A percentile compares a stretch with the other conserved stretches of the same genome.
These are phyloP conservation scores for Microplitis deprimator DNA, from an alignment of 2,888 invertebrate genomes.

Conservation along the genomic window DNA sequence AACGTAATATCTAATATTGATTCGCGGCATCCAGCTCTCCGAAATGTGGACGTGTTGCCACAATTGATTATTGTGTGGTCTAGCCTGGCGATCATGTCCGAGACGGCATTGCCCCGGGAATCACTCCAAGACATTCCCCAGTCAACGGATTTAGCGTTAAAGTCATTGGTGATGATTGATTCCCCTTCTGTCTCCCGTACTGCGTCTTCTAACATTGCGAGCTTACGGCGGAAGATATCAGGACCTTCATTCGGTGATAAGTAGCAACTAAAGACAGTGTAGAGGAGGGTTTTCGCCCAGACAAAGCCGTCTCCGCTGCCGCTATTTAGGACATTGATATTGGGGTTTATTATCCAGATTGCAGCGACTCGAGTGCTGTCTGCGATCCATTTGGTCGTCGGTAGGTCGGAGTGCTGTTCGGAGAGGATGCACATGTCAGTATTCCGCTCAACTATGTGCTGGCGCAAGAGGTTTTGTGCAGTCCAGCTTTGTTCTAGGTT, in stretches of 20 bases:
- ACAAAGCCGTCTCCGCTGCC: constrained; percentile 34
- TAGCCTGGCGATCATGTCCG: neutral
- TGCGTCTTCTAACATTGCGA: constrained; percentile 28
- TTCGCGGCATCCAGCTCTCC: constrained; percentile 29
- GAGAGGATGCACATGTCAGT: too few species aligned
- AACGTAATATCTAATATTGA: constrained; percentile 38
- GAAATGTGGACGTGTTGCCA: neutral
- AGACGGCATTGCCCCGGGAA: constrained; percentile 3
- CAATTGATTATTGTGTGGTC: constrained; percentile 5
- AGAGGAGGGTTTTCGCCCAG: constrained; percentile 19
- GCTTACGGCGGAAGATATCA: constrained; percentile 33
- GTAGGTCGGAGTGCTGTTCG: too few species aligned
- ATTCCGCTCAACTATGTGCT: too few species aligned
- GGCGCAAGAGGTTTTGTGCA: too few species aligned
- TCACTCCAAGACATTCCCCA: neutral
- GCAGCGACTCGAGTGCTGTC: too few species aligned
- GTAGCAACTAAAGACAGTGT: constrained; percentile 32
- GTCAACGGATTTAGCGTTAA: constrained; percentile 12
- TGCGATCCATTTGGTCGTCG: too few species aligned
- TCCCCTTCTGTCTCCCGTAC: neutral
- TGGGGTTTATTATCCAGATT: too few species aligned
- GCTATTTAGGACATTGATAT: too few species aligned
- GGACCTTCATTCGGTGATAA: constrained; percentile 45
- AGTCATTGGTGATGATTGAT: neutral
- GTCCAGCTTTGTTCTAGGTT: too few species aligned